These are phyloP conservation scores for Antheraea mylitta DNA, from an alignment of 1,140 invertebrate genomes.

Conservation along the genomic window DNA sequence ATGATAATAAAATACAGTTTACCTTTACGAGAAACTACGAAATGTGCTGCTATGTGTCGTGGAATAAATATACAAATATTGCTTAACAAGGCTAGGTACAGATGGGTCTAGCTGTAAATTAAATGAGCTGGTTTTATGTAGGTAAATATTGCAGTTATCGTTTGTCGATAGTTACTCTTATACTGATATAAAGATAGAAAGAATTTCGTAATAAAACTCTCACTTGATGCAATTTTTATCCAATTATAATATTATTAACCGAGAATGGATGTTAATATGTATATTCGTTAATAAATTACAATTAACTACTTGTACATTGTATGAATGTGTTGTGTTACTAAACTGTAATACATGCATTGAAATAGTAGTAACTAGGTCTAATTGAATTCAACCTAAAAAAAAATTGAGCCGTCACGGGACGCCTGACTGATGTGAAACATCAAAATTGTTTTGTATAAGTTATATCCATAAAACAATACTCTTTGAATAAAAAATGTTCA, in stretches of 20 bases:
- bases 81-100: conserved; percentile 16
- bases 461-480: no score
- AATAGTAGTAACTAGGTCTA: no score
- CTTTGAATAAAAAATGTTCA: no score
- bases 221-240: background rate
- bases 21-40: background rate
- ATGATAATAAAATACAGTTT: background rate
- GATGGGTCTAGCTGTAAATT: conserved; percentile 17
- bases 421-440: no score
- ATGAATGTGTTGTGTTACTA: no score
- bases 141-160: background rate
- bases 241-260: background rate
- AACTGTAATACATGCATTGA: no score
- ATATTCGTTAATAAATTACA: no score
- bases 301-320: no score
- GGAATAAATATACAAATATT: conserved; percentile 12
- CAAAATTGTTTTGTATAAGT: no score
- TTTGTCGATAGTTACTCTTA: background rate
- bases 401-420: no score
- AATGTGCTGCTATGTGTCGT: background rate
- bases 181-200: background rate
- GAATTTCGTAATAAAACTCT: background rate
- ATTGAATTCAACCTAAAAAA: no score
- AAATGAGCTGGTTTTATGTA: conserved; percentile 1
- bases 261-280: no score